Evolutionary conservation across 2,113 vertebrate species (phyloP).

Genomic region (Hystrix cristata): DNA sequence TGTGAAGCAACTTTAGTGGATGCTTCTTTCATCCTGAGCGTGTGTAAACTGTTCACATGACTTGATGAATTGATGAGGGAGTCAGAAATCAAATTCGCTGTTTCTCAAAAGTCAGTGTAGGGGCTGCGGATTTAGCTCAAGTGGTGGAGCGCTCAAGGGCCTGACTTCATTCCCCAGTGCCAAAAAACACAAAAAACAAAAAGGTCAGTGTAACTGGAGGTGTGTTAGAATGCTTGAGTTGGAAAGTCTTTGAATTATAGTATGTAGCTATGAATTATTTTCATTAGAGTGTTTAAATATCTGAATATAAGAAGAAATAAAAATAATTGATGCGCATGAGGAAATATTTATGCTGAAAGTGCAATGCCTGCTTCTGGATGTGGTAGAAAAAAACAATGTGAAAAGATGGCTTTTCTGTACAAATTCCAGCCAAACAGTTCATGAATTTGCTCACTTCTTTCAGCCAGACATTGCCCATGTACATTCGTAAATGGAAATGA

Average conservation of each 20-base stretch:
- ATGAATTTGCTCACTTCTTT: not conserved
- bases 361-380: not conserved
- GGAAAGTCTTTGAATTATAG: not conserved
- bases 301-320: conserved; percentile 11
- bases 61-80: not conserved
- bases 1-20: not conserved
- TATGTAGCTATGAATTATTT: not conserved
- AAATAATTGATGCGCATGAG: not conserved
- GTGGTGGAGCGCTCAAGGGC: no score
- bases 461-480: not conserved
- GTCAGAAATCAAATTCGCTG: not conserved
- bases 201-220: not conserved
- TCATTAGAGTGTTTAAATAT: conserved; percentile 28
- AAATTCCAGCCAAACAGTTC: not conserved
- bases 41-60: not conserved
- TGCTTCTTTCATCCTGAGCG: not conserved
- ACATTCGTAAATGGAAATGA: not conserved
- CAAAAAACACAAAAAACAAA: not conserved
- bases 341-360: conserved; percentile 48
- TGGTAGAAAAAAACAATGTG: not conserved
- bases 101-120: not conserved
- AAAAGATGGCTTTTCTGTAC: not conserved
- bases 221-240: not conserved
- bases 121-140: no score
- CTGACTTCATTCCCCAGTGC: no score